Base-by-base conservation (phyloP, 2,113 vertebrate genomes). In the Lucifuga dentata region DNA sequence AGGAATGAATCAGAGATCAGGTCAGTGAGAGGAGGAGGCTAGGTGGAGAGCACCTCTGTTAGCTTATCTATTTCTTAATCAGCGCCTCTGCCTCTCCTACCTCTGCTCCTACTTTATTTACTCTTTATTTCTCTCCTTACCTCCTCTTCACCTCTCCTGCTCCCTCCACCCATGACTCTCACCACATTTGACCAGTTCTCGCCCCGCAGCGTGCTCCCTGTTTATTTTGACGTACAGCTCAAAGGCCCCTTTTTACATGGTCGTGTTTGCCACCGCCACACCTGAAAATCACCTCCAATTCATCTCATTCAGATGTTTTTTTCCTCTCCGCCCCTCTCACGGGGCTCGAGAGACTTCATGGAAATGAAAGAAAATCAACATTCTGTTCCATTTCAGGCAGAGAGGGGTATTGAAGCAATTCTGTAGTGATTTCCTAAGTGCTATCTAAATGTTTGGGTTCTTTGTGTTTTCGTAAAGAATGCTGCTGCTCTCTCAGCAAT, bases 221-320 rank as follows among this genome's bases (percentile, higher is more conserved):
- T 60, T 72, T 71, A 72, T 78, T 70, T 82, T 56, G 40, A 12
- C 48, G 67, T 75, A 72, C 77, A 77, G 44, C 69, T 45, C 61
- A 81, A 64, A 71, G 60, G 21, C 57, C 32, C 5, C 53, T 6
- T 3, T 57, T 41, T 55, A 79, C 70, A 62, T 51, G 46, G 33
- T 75, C 61, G 70, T 62, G 62, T 35, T 71, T 62, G 36, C 65
- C 46, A 43, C 53, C 2, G 45, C 15, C 19, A 51, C 69, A 68
- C 70, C 75, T 82, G 64, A 85, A 88, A 80, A 75, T 79, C 74
- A 81, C 76, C 82, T 72, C 66, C 56, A 46, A 68, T 76, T 83
- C 76, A 73, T 72, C 83, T 87, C 49, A 75, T 77, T 79, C 67
- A 71, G 62, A 69, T 70, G 72, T 85, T 78, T 82, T 43, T 80